Evolutionary conservation across 2,888 invertebrate genomes (phyloP).

Genomic region (Thereva unica): DNA sequence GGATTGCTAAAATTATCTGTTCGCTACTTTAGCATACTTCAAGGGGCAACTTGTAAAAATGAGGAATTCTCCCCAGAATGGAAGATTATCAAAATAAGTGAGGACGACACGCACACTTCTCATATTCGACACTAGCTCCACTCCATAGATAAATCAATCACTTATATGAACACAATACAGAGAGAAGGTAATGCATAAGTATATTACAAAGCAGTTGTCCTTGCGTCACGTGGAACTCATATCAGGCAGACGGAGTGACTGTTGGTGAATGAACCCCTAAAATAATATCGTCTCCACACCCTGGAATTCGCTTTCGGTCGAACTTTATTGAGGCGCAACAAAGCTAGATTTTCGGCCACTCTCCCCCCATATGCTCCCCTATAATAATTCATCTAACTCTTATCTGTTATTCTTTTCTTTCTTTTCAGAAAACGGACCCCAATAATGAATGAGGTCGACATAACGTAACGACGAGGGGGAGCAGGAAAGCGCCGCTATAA

Average conservation of each 20-base stretch:
- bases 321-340: too few species aligned
- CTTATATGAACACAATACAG: too few species aligned
- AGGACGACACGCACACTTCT: constrained; percentile 13
- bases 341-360: too few species aligned
- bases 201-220: too few species aligned
- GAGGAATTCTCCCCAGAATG: constrained; percentile 1
- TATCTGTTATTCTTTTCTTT: constrained; percentile 15
- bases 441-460: constrained; percentile 12
- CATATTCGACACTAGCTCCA: constrained; percentile 3
- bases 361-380: too few species aligned
- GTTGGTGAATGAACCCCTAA: too few species aligned
- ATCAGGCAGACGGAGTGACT: too few species aligned
- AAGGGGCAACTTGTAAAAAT: constrained; percentile 13
- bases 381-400: constrained; percentile 7
- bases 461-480: constrained; percentile 27
- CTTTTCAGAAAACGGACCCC: constrained; percentile 10
- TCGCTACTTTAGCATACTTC: constrained; percentile 2
- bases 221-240: too few species aligned
- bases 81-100: constrained; percentile 26
- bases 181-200: too few species aligned
- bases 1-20: constrained; percentile 23
- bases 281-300: too few species aligned
- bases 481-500: constrained; percentile 23
- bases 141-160: background rate
- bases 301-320: too few species aligned